phyloP scores from a whole-genome alignment of 1,140 invertebrate species.

The Drosophila lini region DNA sequence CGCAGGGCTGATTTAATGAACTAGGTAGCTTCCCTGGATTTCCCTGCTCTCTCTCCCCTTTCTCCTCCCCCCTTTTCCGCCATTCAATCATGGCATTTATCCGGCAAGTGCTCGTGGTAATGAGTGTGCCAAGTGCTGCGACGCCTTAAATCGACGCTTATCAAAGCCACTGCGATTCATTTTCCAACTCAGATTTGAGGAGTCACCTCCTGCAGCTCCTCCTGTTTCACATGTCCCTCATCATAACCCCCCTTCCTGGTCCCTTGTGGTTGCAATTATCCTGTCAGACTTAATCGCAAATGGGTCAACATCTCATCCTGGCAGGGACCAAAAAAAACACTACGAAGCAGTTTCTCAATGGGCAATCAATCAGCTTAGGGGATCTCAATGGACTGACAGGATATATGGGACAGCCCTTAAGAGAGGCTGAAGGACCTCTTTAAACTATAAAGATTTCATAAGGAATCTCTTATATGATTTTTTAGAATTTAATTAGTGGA shows the following conservation, averaged over 20 bases:
- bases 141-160: constrained; percentile 65
- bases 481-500: background rate
- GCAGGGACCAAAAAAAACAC: background rate
- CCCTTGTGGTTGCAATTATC: constrained; percentile 24
- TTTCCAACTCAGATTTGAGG: constrained; percentile 10
- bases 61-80: constrained; percentile 6
- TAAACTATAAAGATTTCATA: background rate
- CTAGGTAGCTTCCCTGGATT: constrained; percentile 32
- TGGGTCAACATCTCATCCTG: constrained; percentile 19
- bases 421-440: background rate
- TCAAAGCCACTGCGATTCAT: constrained; percentile 44
- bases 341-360: constrained; percentile 9
- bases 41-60: background rate
- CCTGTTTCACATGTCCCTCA: too few relatives aligned
- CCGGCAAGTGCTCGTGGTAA: constrained; percentile 53
- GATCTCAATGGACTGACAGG: background rate
- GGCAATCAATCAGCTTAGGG: constrained; percentile 23
- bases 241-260: too few relatives aligned
- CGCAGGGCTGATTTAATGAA: constrained; percentile 64
- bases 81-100: constrained; percentile 69
- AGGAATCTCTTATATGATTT: background rate
- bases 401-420: background rate
- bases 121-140: constrained; percentile 61
- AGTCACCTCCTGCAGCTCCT: background rate
- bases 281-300: constrained; percentile 26